Percentiles rank a stretch among this genome's conserved stretches.
Conservation (phyloP, 2,888 invertebrate species). For the Argyresthia goedartella region DNA sequence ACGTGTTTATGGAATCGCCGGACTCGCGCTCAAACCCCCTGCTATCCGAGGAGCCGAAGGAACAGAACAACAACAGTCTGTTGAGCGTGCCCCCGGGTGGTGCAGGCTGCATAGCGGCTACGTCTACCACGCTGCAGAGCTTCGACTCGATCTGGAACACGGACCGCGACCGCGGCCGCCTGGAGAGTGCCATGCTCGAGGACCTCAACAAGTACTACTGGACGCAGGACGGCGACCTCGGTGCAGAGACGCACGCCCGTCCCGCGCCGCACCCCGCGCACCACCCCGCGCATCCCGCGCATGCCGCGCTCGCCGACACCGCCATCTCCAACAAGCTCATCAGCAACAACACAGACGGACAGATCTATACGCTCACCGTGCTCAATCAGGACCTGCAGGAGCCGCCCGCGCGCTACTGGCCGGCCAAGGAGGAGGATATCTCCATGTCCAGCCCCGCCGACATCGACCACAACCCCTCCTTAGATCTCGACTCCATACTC, state of each 20-base stretch:
- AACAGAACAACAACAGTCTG: constrained; percentile 75
- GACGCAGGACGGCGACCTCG: constrained; percentile 75
- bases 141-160: constrained; percentile 76
- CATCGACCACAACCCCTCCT: constrained; percentile 71
- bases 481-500: constrained; percentile 86
- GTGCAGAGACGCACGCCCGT: constrained; percentile 21
- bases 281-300: no score
- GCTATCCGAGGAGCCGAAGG: constrained; percentile 65
- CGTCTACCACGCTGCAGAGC: constrained; percentile 58
- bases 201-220: constrained; percentile 89
- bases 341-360: constrained; percentile 79
- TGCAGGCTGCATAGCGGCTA: constrained; percentile 37
- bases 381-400: constrained; percentile 84
- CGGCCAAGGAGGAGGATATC: constrained; percentile 73
- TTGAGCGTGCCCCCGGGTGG: constrained; percentile 21
- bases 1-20: constrained; percentile 75
- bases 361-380: constrained; percentile 89
- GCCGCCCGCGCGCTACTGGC: constrained; percentile 72
- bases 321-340: constrained; percentile 64
- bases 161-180: constrained; percentile 79
- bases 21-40: constrained; percentile 62
- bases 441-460: constrained; percentile 72
- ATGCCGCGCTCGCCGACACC: constrained; percentile 36
- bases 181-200: constrained; percentile 83
- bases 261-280: constrained; percentile 14